Base-by-base conservation (phyloP, 2,797 vertebrate genomes). In the Coranthus polyacanthus region DNA sequence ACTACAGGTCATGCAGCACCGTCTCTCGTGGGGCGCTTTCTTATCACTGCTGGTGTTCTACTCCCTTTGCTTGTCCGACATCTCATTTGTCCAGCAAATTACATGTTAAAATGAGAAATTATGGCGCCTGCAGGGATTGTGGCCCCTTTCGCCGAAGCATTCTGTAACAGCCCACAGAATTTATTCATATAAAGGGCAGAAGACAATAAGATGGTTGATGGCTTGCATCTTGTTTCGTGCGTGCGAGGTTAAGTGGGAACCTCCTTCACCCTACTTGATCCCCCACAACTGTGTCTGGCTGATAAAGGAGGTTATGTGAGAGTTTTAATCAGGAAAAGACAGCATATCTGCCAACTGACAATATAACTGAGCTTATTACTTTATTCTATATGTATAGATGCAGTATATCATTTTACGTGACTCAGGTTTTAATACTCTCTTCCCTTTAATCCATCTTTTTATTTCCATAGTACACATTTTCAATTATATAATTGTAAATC, bases 61-160 rank as follows among this genome's bases (percentile, higher is more conserved):
- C 59, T 71, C 60, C 71, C 61, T 43, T 20, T 38, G 67, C 68
- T 39, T 18, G 52, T 78, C 21, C 15, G 72, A 82, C 85, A 72
- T 86, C 62, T 79, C 83, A 86, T 87, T 78, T 41, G 64, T 88
- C 74, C 70, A 75, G 65, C 51, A 89, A 88, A 91, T 88, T 88
- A 76, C 74, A 84, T 83, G 79, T 85, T 85, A 87, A 88, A 89
- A 82, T 87, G 84, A 88, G 74, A 81, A 88, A 88, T 79, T 15
- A 76, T 85, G 67, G 50, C 50, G 75, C 81, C 85, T 82, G 68
- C 55, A 61, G 84, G 79, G 68, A 65, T 61, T 56, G 47, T 13
- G 21, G 52, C 65, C 41, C 57, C 46, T 60, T 63, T 54, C 47
- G 55, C 51, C 46, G 62, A 36, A 65, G 52, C 24, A 51, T 75